Evolutionary conservation across 2,113 vertebrate genomes (phyloP), one percentile per base, ranked within the genome.

Genomic region (Perca flavescens): DNA sequence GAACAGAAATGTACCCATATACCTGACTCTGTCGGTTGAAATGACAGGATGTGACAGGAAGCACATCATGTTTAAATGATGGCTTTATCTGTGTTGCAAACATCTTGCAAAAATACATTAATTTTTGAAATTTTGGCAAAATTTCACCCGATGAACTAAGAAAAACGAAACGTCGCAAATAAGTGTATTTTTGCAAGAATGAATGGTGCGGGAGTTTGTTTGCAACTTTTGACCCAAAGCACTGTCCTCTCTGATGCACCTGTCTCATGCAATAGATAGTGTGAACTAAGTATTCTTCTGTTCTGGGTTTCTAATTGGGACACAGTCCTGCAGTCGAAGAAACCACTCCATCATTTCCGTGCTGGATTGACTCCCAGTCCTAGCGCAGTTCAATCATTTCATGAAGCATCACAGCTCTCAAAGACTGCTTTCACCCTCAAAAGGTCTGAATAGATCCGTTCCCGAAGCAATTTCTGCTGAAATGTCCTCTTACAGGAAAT

Each of bases 401-500:
- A 60, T 52, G 12, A 68, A 74, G 49, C 34, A 54, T 53, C 47
- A 31, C 14, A 22, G 31, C 47, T 63, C 57, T 63, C 49, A 63
- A 34, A 63, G 57, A 17, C 34, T 34, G 31, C 13, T 43, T 43
- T 58, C 52, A 50, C 36, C 25, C 68, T 22, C 36, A 6, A 21
- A 43, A 36, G 10, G 16, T 50, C 47, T 34, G 40, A 68, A 22
- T 36, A 60, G 65, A 54, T 82, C 62, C 1, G n/a, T 12, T 63
- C 43, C 64, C 50, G 43, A 73, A 74, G 82, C 76, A 49, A 40
- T 83, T 79, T 22, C 57, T 43, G 64, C 31, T 19, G 17, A 54
- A 77, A 73, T 1, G 67, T 60, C 73, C 68, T 73, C 25, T 40
- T 4, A 9, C 60, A 71, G 65, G 17, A 83, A 86, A 70, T 83